phyloP scores from a whole-genome alignment of 2,797 vertebrate genomes.

The Staurois parvus region DNA sequence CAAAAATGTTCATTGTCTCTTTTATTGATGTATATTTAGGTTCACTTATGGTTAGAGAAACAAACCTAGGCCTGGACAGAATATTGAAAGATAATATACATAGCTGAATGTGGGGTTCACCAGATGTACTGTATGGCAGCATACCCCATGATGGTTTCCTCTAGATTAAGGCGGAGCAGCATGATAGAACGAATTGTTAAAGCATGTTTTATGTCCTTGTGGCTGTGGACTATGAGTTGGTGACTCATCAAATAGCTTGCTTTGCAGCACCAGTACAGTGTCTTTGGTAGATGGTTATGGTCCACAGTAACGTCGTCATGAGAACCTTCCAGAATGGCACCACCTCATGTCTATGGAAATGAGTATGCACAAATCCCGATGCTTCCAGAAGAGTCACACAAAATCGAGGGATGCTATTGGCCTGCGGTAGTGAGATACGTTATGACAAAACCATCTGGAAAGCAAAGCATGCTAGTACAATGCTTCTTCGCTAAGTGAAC shows the following conservation, averaged over 20 bases:
- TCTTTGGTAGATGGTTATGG: slow-evolving; percentile 43
- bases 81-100: too few relatives aligned
- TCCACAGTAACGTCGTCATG: slow-evolving; percentile 47
- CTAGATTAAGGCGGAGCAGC: background rate
- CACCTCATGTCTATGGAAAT: slow-evolving; percentile 55
- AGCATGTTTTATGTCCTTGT: background rate
- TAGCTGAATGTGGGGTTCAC: background rate
- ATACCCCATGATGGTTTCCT: background rate
- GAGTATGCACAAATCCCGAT: slow-evolving; percentile 31
- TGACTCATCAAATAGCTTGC: background rate
- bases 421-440: background rate
- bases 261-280: background rate
- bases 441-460: background rate
- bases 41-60: background rate
- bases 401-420: slow-evolving; percentile 47
- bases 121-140: background rate
- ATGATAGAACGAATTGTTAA: slow-evolving; percentile 4
- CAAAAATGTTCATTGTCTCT: background rate
- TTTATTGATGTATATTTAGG: background rate
- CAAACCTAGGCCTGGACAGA: background rate
- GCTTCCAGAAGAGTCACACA: slow-evolving; percentile 61
- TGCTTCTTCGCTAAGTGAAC: background rate
- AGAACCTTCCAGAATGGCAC: slow-evolving; percentile 73
- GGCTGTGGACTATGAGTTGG: background rate
- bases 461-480: background rate